A percentile compares a stretch with the other conserved stretches of the same genome.
These are phyloP conservation scores for Lycia hirtaria DNA, from an alignment of 2,888 invertebrate species.

Conservation along the genomic window DNA sequence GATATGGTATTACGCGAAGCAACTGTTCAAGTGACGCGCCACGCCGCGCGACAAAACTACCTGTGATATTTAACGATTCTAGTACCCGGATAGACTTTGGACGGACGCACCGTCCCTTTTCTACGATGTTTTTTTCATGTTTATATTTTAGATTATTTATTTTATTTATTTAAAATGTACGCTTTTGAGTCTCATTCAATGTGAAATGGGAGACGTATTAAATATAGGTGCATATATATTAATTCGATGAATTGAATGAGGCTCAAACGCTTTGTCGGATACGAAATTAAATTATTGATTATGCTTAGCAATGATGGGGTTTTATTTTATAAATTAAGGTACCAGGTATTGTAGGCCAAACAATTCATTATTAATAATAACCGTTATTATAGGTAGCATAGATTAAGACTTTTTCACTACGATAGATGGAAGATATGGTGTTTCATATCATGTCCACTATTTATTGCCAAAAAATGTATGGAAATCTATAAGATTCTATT, in stretches of 20 bases:
- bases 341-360: too few relatives aligned
- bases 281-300: constrained; percentile 43
- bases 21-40: constrained; percentile 89
- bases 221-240: constrained; percentile 80
- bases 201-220: constrained; percentile 72
- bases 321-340: constrained; percentile 21
- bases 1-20: constrained; percentile 95
- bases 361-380: too few relatives aligned
- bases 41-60: constrained; percentile 47
- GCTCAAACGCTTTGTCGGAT: constrained; percentile 57
- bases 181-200: constrained; percentile 67
- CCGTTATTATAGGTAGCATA: too few relatives aligned
- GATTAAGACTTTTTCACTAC: too few relatives aligned
- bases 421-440: too few relatives aligned
- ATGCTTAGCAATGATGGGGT: constrained; percentile 34
- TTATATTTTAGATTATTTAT: constrained; percentile 67
- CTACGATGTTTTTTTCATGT: constrained; percentile 60
- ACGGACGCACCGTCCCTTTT: constrained; percentile 59
- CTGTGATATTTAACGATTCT: constrained; percentile 79
- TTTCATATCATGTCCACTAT: too few relatives aligned
- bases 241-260: constrained; percentile 74
- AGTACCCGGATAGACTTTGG: constrained; percentile 66
- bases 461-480: too few relatives aligned
- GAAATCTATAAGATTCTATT: too few relatives aligned
- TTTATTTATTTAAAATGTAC: constrained; percentile 56